phyloP scores from a whole-genome alignment of 1,140 invertebrate genomes.

The Brachionus sp. region DNA sequence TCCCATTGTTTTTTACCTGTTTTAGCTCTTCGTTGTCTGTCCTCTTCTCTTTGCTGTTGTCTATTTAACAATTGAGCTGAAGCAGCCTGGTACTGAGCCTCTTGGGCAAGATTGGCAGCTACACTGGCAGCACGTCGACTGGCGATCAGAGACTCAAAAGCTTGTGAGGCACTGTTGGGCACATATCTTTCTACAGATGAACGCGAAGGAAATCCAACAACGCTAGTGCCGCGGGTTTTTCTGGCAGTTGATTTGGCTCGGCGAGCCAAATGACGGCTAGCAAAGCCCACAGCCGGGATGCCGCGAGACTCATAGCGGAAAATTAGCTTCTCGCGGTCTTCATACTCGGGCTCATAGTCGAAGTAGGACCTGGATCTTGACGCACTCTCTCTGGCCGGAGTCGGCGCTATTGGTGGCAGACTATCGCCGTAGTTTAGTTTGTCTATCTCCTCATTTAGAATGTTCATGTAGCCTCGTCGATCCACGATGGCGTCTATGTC shows the following conservation, averaged over 20 bases:
- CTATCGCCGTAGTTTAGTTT: slow-evolving; percentile 36
- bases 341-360: slow-evolving; percentile 36
- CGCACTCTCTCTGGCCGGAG: neutral
- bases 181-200: slow-evolving; percentile 33
- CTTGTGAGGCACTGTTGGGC: slow-evolving; percentile 40
- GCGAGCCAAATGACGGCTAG: slow-evolving; percentile 37
- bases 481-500: slow-evolving; percentile 44
- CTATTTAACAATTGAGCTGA: neutral
- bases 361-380: slow-evolving; percentile 27
- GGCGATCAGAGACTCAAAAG: slow-evolving; percentile 26
- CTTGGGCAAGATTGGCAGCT: slow-evolving; percentile 37
- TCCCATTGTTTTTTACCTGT: slow-evolving; percentile 21
- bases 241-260: slow-evolving; percentile 31
- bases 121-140: slow-evolving; percentile 25
- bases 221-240: slow-evolving; percentile 30
- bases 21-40: slow-evolving; percentile 33
- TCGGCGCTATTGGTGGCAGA: neutral
- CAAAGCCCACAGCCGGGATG: slow-evolving; percentile 32
- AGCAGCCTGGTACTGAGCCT: slow-evolving; percentile 4
- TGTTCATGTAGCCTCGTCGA: slow-evolving; percentile 34
- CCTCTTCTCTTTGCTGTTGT: slow-evolving; percentile 36
- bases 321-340: slow-evolving; percentile 8
- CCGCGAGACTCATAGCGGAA: slow-evolving; percentile 9
- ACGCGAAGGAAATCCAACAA: slow-evolving; percentile 29
- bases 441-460: slow-evolving; percentile 40